phyloP scores from a whole-genome alignment of 2,888 invertebrate species.

The Amphipyra tragopoginis region DNA sequence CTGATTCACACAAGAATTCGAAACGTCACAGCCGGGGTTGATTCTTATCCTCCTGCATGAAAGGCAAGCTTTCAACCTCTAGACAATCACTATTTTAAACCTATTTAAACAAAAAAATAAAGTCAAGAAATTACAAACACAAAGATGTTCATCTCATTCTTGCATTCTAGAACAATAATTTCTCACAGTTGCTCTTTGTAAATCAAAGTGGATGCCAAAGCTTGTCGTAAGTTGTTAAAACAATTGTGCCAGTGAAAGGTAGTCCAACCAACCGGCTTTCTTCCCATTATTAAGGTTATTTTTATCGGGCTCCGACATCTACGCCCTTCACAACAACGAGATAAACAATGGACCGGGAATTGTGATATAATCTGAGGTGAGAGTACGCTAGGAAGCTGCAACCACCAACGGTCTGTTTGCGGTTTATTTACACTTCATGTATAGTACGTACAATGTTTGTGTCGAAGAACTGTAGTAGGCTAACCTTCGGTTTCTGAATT shows the following conservation, averaged over 20 bases:
- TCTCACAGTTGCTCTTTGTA: constrained; percentile 33
- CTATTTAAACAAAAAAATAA: too few species aligned
- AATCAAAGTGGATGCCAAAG: constrained; percentile 33
- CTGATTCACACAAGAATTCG: too few species aligned
- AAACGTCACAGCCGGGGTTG: too few species aligned
- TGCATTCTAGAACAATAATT: constrained; percentile 35
- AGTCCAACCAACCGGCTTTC: constrained; percentile 42
- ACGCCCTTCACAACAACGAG: constrained; percentile 54
- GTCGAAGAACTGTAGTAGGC: too few species aligned
- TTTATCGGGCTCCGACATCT: constrained; percentile 56
- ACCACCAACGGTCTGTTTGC: neutral
- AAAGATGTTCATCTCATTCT: constrained; percentile 12
- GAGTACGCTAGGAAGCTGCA: constrained; percentile 25
- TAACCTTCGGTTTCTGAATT: too few species aligned
- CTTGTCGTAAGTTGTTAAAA: constrained; percentile 48
- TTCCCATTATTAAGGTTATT: constrained; percentile 56
- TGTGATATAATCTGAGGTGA: constrained; percentile 51
- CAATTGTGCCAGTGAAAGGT: constrained; percentile 60
- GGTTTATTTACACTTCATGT: neutral
- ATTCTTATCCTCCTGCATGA: too few species aligned
- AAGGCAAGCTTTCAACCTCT: too few species aligned
- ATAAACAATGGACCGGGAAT: constrained; percentile 56
- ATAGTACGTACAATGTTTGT: too few species aligned
- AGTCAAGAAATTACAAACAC: too few species aligned
- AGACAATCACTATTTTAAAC: too few species aligned